Evolutionary conservation across 2,113 vertebrate genomes (phyloP).

Genomic region (Microcebus lehilahytsara): DNA sequence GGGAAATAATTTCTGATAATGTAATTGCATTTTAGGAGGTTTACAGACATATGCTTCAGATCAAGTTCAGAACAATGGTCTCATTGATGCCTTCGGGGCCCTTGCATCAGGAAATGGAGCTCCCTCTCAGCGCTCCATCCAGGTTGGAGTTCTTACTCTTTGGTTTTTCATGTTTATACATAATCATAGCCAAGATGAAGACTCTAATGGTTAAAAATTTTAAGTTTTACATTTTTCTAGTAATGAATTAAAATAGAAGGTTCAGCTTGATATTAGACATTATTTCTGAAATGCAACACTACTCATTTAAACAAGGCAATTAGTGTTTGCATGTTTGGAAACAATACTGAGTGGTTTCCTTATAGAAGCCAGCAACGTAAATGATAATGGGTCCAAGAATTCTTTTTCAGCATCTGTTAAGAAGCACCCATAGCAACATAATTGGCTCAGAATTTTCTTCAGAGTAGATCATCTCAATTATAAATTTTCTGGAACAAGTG

Average conservation of each 20-base stretch:
- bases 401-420: conserved; percentile 45
- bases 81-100: conserved; percentile 83
- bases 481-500: neutral
- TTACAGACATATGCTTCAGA: conserved; percentile 74
- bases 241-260: neutral
- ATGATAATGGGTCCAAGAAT: neutral
- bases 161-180: neutral
- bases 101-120: conserved; percentile 76
- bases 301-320: conserved; percentile 25
- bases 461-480: conserved; percentile 36
- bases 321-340: conserved; percentile 31
- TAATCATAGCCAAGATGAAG: neutral
- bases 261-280: neutral
- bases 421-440: neutral
- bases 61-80: conserved; percentile 74
- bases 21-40: conserved; percentile 77
- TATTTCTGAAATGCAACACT: conserved; percentile 5
- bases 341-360: neutral
- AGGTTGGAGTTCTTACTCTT: conserved; percentile 76
- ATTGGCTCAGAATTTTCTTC: conserved; percentile 25
- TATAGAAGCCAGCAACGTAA: neutral
- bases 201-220: neutral
- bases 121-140: conserved; percentile 75
- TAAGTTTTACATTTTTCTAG: neutral
- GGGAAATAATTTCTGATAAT: conserved; percentile 22